Evolutionary conservation across 37 sponge, comb jelly and placozoan species (phyloP).

Genomic region (Beroe forskalii): DNA sequence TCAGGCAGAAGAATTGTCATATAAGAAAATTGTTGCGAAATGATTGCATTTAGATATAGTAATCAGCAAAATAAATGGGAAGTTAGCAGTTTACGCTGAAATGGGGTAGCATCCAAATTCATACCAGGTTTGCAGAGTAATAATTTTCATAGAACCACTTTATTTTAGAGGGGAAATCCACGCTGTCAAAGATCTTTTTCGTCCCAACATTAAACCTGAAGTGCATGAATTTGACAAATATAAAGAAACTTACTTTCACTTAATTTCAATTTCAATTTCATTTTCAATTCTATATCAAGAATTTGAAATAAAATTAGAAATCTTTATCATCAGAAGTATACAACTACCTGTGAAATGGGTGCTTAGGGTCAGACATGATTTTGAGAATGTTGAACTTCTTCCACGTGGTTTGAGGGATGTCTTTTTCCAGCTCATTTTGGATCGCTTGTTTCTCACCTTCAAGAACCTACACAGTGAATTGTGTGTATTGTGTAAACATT

Average conservation of each 20-base stretch:
- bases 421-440: constrained; percentile 54
- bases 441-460: constrained; percentile 59
- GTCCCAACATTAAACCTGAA: constrained; percentile 60
- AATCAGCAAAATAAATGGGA: too few relatives aligned
- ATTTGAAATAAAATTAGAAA: too few relatives aligned
- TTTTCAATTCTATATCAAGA: too few relatives aligned
- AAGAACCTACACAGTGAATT: background rate
- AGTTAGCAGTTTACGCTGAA: background rate
- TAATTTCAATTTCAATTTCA: too few relatives aligned
- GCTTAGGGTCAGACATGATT: constrained; percentile 28
- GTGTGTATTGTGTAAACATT: too few relatives aligned
- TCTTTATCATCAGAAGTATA: too few relatives aligned
- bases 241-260: too few relatives aligned
- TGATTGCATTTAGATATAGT: too few relatives aligned
- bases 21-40: too few relatives aligned
- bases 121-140: constrained; percentile 59
- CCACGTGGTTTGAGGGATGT: constrained; percentile 45
- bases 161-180: constrained; percentile 22
- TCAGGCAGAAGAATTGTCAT: too few relatives aligned
- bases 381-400: constrained; percentile 55
- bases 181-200: constrained; percentile 30
- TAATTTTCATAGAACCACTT: constrained; percentile 52
- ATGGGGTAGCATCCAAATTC: background rate
- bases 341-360: constrained; percentile 40
- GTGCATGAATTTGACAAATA: too few relatives aligned